Percentiles rank a stretch among this genome's conserved stretches.
These are phyloP conservation scores for Agrotis puta DNA, from an alignment of 2,888 invertebrate species.

Conservation along the genomic window DNA sequence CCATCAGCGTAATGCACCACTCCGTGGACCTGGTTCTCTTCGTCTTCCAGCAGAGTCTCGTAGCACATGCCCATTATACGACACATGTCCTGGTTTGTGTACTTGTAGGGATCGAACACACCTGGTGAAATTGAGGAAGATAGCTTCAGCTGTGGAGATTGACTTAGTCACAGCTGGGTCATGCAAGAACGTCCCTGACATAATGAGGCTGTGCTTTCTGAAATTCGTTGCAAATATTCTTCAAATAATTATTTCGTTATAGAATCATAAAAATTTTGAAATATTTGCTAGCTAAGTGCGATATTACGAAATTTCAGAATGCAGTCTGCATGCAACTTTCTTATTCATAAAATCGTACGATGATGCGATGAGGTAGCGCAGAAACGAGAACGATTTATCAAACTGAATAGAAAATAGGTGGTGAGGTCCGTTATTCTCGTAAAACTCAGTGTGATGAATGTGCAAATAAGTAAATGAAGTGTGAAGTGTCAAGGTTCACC, in stretches of 20 bases:
- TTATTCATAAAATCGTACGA: neutral
- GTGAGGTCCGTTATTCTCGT: constrained; percentile 6
- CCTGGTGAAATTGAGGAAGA: constrained; percentile 83
- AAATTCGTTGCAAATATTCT: neutral
- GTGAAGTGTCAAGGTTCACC: constrained; percentile 36
- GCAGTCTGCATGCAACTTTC: neutral
- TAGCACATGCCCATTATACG: constrained; percentile 94
- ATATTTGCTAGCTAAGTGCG: neutral
- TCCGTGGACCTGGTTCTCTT: constrained; percentile 95
- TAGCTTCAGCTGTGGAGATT: neutral
- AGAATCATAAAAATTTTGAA: neutral
- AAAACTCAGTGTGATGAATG: constrained; percentile 28
- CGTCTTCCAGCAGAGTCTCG: constrained; percentile 95
- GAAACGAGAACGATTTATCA: constrained; percentile 4
- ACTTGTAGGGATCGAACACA: constrained; percentile 95
- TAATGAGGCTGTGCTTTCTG: neutral
- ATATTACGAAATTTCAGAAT: neutral
- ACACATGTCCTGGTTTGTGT: constrained; percentile 95
- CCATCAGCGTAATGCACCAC: constrained; percentile 95
- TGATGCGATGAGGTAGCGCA: neutral
- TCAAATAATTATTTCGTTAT: neutral
- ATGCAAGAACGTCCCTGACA: neutral
- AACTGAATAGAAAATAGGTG: neutral
- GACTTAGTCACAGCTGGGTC: neutral
- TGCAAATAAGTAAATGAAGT: constrained; percentile 45